Evolutionary conservation across 2,888 invertebrate species (phyloP).

Genomic region (Lissonota sp.): DNA sequence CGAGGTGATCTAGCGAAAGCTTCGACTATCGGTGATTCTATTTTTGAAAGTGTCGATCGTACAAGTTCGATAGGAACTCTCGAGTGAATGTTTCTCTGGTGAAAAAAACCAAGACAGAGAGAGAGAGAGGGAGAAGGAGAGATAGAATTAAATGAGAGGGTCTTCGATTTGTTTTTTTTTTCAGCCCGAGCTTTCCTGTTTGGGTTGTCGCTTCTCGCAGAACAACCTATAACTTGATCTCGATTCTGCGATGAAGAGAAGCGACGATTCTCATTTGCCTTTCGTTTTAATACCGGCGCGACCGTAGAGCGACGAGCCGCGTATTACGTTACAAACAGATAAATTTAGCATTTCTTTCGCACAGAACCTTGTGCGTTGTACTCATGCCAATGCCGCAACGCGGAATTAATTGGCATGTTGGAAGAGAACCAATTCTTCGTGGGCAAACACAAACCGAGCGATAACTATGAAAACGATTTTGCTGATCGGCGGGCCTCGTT

Average conservation of each 20-base stretch:
- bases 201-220: constrained; percentile 62
- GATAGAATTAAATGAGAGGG: neutral
- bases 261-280: constrained; percentile 39
- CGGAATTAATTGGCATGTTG: constrained; percentile 81
- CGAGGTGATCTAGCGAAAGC: constrained; percentile 53
- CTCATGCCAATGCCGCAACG: constrained; percentile 81
- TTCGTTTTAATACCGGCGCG: constrained; percentile 2
- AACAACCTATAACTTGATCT: constrained; percentile 58
- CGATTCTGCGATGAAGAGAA: constrained; percentile 57
- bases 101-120: constrained; percentile 6
- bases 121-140: neutral
- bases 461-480: no score
- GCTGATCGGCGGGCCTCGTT: no score
- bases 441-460: constrained; percentile 40
- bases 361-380: constrained; percentile 76
- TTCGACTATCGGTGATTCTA: constrained; percentile 56
- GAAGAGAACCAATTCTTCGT: constrained; percentile 77
- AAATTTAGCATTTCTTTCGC: constrained; percentile 83
- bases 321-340: constrained; percentile 83
- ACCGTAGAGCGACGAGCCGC: constrained; percentile 34
- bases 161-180: neutral
- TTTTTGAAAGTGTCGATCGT: constrained; percentile 64
- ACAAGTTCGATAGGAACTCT: constrained; percentile 53
- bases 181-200: constrained; percentile 52
- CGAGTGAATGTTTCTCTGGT: constrained; percentile 43